Evolutionary conservation across 2,888 invertebrate species (phyloP), one percentile per base, ranked within the genome.

Genomic region (Dioctria linearis): DNA sequence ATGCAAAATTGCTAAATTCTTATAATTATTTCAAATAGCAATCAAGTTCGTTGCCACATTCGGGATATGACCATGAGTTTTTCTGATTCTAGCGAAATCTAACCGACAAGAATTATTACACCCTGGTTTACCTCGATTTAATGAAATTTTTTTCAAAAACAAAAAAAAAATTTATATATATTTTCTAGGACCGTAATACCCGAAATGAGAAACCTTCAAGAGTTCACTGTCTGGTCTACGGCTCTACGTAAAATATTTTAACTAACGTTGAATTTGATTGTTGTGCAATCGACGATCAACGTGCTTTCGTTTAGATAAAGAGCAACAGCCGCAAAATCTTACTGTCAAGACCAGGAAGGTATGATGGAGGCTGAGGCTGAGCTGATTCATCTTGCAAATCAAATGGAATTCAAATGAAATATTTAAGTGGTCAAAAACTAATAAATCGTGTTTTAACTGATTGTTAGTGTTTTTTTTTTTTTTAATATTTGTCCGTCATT

Each of bases 21-120:
- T 66, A n/a, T n/a, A 66, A 63, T 25, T 46, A 43, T 46, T 39
- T 46, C 40, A 63, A 61, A 49, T 76, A 63, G 11, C 76, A 63
- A 8, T 76, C 5, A n/a, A 63, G 76, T 63, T 76, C 76, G 40
- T 76, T 76, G 76, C 49, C 37, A 37, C 61, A 76, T 63, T 39
- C 73, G 59, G 73, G 73, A 75, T 75, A 9, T 75, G 73, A 43
- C 73, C 57, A 42, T 57, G 73, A 25, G 9, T 13, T 13, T 8
- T 43, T 42, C 59, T 75, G 25, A 42, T 75, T 57, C 59, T 59
- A 54, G 39, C 69, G 49, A 69, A 69, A 25, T 25, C 25, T 25
- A 25, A 25, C 25, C 25, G 25, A 25, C 25, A 25, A 25, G 25
- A 25, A 25, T 25, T 25, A 25, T 69, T 8, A 51, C 37, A 69